Evolutionary conservation across 1,140 invertebrate species (phyloP), one percentile per base, ranked within the genome.

Genomic region (Orchesella cincta): DNA sequence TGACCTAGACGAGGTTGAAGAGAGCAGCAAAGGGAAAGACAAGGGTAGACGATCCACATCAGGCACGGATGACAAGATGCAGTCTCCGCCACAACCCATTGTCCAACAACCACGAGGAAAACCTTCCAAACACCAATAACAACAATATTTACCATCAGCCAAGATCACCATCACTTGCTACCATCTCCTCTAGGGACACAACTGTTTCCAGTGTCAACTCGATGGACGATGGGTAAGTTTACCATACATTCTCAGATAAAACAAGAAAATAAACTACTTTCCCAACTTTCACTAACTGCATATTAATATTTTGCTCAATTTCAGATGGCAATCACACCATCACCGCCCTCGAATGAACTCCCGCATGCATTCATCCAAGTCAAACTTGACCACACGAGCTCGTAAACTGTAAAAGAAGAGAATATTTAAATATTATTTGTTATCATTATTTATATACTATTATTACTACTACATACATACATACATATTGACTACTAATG

Each of bases 161-260:
- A 67, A 67, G 62, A 67, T 67, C 62, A 33, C 81, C 81, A 0
- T 82, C 81, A 26, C 71, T 82, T 23, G 79, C 79, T 20, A 82
- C 81, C n/a, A 82, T 82, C 67, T 82, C 81, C 29, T 80, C 79
- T 16, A 75, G 81, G 72, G 81, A 82, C 35, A 82, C 81, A 1
- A 82, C 81, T 64, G 76, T 82, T 8, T 82, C 81, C 51, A 80
- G 79, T 52, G 79, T 82, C 71, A 80, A 76, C 33, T 82, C 81
- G n/a, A 76, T 80, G 62, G 79, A 81, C 70, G 79, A 79, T 67
- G 81, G 81, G 81, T 81, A 78, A 29, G 54, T 29, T 46, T 12
- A n/a, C n/a, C n/a, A n/a, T n/a, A n/a, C n/a, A n/a, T n/a, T n/a
- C n/a, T n/a, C n/a, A n/a, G n/a, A n/a, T n/a, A n/a, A n/a, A n/a